Evolutionary conservation across 35 echinoderm and acorn worm species (phyloP), one percentile per base, ranked within the genome.

Genomic region (Strongylocentrotus purpuratus): DNA sequence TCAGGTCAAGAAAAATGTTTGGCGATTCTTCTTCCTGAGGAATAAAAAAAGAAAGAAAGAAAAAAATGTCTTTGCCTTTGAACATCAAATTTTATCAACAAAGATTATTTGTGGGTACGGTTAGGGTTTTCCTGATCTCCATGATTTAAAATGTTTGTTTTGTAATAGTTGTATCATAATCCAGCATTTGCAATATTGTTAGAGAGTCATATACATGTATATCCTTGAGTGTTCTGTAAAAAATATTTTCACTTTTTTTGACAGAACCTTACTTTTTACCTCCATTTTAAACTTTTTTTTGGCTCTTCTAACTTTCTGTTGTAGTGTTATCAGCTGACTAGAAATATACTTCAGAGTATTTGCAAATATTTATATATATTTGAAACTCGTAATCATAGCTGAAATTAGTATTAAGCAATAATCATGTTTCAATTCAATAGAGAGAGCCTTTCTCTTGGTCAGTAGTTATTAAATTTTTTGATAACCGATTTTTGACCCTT

Each of bases 391-490:
- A 78, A 78, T 78, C 25, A 78, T 78, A 78, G 65, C 65, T 78
- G 65, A 78, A 78, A 78, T 78, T 78, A 78, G 65, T 78, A 78
- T n/a, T 18, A n/a, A 78, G 65, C 65, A 78, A 78, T 78, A 78
- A 78, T 9, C 65, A 78, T 28, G 65, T 78, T n/a, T 55, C 50
- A 50, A 70, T 70, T 70, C 17, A 28, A n/a, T 78, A 78, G 6
- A 78, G 65, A 78, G 65, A 78, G 22, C 65, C 65, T 78, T 78
- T 78, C 25, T 25, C 20, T n/a, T 78, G 4, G 0, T 78, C 1
- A 6, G 17, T 70, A 70, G 61, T 6, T 70, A 25, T 70, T 70
- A 5, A n/a, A n/a, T 14, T 22, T 70, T 25, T 70, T 70, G 18
- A 70, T 70, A 70, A 70, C 5, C 6, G 14, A 9, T 5, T 78